Percentiles rank a stretch among this genome's conserved stretches.
These are phyloP conservation scores for Chiloscyllium plagiosum DNA, from an alignment of 2,113 vertebrate species.

Conservation along the genomic window DNA sequence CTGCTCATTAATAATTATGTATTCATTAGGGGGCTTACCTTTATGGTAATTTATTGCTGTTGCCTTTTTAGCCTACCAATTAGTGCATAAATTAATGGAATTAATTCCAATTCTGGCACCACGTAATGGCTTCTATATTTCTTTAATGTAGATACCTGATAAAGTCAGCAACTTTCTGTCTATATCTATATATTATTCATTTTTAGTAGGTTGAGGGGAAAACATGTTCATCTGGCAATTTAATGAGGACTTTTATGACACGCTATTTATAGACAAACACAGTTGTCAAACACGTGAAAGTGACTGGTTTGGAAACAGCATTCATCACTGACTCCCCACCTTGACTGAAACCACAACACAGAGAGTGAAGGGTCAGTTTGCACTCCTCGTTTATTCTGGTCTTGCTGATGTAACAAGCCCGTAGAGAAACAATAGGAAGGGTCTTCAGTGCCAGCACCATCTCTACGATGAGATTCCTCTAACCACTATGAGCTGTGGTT, in stretches of 20 bases:
- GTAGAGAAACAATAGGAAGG: background rate
- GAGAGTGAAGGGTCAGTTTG: background rate
- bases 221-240: constrained; percentile 1
- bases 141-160: background rate
- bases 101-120: constrained; percentile 5
- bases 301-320: background rate
- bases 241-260: background rate
- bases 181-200: background rate
- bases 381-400: background rate
- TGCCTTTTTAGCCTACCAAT: constrained; percentile 24
- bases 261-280: background rate
- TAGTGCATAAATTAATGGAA: constrained; percentile 23
- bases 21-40: background rate
- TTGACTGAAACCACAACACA: background rate
- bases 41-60: background rate
- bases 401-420: background rate
- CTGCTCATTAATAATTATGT: constrained; percentile 24
- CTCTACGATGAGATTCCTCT: background rate
- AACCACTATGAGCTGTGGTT: background rate
- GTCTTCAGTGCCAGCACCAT: background rate
- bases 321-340: background rate
- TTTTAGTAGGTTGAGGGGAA: background rate
- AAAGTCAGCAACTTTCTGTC: background rate
- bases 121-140: constrained; percentile 2
- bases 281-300: background rate